A percentile compares a stretch with the other conserved stretches of the same genome.
Evolutionary conservation across 2,113 vertebrate species (phyloP).

Genomic region (Aix galericulata): DNA sequence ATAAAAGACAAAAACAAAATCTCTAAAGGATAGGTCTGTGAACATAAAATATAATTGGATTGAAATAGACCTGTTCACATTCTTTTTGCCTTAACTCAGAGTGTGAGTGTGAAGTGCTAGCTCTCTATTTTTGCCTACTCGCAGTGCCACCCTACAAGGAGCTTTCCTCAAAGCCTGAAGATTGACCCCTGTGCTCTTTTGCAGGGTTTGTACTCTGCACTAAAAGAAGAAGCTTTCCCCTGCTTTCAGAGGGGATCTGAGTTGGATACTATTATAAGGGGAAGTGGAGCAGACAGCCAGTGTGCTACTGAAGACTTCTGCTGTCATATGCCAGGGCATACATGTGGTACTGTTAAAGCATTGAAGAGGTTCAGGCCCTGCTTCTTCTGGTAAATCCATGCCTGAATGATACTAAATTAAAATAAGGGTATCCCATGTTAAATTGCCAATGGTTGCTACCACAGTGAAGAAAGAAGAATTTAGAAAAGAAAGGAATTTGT

Average conservation of each 20-base stretch:
- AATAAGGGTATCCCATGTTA: background rate
- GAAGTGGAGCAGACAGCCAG: background rate
- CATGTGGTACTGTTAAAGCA: background rate
- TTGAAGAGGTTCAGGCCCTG: background rate
- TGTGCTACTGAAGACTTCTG: background rate
- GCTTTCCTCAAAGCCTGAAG: background rate
- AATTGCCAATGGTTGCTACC: background rate
- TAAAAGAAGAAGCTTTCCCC: background rate
- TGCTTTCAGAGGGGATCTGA: background rate
- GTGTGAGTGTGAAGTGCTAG: background rate
- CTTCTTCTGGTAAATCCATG: background rate
- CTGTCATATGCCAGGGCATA: background rate
- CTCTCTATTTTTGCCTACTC: background rate
- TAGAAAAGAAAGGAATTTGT: background rate
- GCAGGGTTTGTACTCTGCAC: background rate
- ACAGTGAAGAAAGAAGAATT: background rate
- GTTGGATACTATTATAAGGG: background rate
- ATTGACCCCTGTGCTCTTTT: background rate
- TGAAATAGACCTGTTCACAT: background rate
- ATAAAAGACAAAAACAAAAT: slow-evolving; percentile 58
- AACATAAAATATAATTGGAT: slow-evolving; percentile 55
- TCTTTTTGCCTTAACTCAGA: slow-evolving; percentile 30
- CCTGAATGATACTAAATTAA: background rate
- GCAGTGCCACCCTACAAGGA: background rate
- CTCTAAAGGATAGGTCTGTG: slow-evolving; percentile 10